Conservation (phyloP, 2,113 vertebrate genomes). For the Cheilinus undulatus region DNA sequence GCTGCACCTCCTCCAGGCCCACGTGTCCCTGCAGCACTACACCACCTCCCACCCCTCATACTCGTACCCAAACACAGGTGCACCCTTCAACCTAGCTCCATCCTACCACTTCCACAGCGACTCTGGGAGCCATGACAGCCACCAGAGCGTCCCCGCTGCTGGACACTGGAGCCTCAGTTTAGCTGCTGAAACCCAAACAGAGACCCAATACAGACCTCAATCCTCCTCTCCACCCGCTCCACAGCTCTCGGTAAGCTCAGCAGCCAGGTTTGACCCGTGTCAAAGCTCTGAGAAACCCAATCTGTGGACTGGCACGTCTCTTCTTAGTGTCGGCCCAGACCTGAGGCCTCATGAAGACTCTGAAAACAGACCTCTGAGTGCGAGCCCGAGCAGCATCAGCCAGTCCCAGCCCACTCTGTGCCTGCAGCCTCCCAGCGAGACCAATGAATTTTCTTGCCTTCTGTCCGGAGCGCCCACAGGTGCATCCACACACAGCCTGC, state of each 20-base stretch:
- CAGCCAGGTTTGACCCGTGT: conserved; percentile 20
- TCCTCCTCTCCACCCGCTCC: conserved; percentile 44
- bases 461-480: conserved; percentile 59
- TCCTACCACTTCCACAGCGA: conserved; percentile 58
- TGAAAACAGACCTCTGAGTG: conserved; percentile 44
- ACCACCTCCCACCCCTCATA: conserved; percentile 59
- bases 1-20: conserved; percentile 88
- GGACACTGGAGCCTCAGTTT: conserved; percentile 64
- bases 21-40: conserved; percentile 77
- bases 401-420: conserved; percentile 79
- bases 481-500: conserved; percentile 71
- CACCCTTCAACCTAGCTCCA: conserved; percentile 56
- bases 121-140: conserved; percentile 37
- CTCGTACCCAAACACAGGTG: conserved; percentile 47
- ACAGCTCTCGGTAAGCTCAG: conserved; percentile 43
- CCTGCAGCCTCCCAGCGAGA: conserved; percentile 66
- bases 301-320: conserved; percentile 56
- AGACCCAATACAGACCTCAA: conserved; percentile 53
- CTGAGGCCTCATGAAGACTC: conserved; percentile 38
- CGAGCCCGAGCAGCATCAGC: conserved; percentile 64
- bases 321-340: conserved; percentile 48
- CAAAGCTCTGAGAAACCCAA: conserved; percentile 49
- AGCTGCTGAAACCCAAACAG: conserved; percentile 54
- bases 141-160: conserved; percentile 24
- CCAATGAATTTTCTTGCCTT: conserved; percentile 63